phyloP scores from a whole-genome alignment of 53 echinoderm and acorn worm genomes.

The Echinarachnius parma region DNA sequence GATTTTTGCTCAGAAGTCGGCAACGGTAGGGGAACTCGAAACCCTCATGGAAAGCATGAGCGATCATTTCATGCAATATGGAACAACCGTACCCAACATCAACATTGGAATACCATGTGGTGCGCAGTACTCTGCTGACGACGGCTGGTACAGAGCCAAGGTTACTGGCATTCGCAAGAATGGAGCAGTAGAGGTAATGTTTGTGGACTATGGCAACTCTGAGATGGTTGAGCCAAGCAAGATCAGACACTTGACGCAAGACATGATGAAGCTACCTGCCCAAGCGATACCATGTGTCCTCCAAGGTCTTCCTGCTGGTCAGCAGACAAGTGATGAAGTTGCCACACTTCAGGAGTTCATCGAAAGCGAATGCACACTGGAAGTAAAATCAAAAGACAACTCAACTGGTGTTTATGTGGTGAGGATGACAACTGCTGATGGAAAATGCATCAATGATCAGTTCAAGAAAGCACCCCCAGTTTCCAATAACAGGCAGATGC shows the following conservation, averaged over 20 bases:
- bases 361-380: slow-evolving; percentile 25
- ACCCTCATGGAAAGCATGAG: slow-evolving; percentile 54
- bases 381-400: slow-evolving; percentile 13
- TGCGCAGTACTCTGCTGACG: slow-evolving; percentile 72
- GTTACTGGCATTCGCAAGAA: slow-evolving; percentile 47
- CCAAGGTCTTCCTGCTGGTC: slow-evolving; percentile 54
- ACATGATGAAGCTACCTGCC: slow-evolving; percentile 66
- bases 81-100: not conserved
- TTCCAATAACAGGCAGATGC: not conserved
- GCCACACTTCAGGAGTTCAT: slow-evolving; percentile 28
- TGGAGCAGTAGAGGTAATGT: slow-evolving; percentile 62
- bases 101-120: slow-evolving; percentile 61
- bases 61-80: slow-evolving; percentile 12
- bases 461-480: slow-evolving; percentile 10
- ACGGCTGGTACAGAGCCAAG: slow-evolving; percentile 80
- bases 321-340: slow-evolving; percentile 34
- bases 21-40: slow-evolving; percentile 58
- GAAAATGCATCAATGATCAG: slow-evolving; percentile 39
- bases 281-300: slow-evolving; percentile 81
- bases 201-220: slow-evolving; percentile 92
- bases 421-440: slow-evolving; percentile 2
- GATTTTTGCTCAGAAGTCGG: slow-evolving; percentile 50
- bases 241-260: slow-evolving; percentile 52
- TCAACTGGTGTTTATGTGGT: slow-evolving; percentile 20
- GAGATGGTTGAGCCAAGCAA: slow-evolving; percentile 56